Conservation (phyloP, 2,888 invertebrate species). For the Stenoptilia bipunctidactyla region DNA sequence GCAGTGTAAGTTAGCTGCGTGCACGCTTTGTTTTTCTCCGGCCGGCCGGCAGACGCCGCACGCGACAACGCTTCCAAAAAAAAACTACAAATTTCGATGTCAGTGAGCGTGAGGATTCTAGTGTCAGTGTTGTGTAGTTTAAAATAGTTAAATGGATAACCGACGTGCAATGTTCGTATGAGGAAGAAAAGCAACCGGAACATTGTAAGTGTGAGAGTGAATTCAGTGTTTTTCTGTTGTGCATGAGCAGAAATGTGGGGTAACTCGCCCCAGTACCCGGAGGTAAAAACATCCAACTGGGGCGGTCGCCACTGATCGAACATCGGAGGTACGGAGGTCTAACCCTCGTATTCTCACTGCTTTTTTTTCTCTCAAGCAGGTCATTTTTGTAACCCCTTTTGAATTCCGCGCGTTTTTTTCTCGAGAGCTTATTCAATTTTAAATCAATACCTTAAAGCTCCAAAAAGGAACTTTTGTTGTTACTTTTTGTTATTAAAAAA, state of each 20-base stretch:
- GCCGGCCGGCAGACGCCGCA: constrained; percentile 76
- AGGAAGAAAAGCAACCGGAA: constrained; percentile 68
- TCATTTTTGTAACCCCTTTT: constrained; percentile 57
- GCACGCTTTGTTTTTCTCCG: constrained; percentile 54
- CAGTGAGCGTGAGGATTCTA: constrained; percentile 53
- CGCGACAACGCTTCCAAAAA: constrained; percentile 65
- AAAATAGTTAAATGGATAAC: constrained; percentile 68
- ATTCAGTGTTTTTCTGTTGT: constrained; percentile 48
- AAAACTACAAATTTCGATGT: constrained; percentile 51
- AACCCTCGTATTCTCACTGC: constrained; percentile 58
- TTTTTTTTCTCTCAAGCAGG: constrained; percentile 48
- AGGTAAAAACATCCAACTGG: constrained; percentile 45
- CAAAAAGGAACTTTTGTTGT: too few species aligned
- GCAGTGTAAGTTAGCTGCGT: constrained; percentile 70
- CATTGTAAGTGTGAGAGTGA: constrained; percentile 60
- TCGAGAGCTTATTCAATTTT: constrained; percentile 53
- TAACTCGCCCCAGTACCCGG: constrained; percentile 46
- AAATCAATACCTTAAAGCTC: constrained; percentile 36
- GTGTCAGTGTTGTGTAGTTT: constrained; percentile 64
- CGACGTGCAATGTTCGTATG: constrained; percentile 70
- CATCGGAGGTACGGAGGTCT: constrained; percentile 64
- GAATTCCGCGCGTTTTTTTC: constrained; percentile 43
- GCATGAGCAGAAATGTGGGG: constrained; percentile 54
- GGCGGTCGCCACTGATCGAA: constrained; percentile 54
- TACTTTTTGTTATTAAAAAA: too few species aligned